Percentiles rank a stretch among this genome's conserved stretches.
These are phyloP conservation scores for Gobius niger DNA, from an alignment of 2,113 vertebrate genomes.

Conservation along the genomic window DNA sequence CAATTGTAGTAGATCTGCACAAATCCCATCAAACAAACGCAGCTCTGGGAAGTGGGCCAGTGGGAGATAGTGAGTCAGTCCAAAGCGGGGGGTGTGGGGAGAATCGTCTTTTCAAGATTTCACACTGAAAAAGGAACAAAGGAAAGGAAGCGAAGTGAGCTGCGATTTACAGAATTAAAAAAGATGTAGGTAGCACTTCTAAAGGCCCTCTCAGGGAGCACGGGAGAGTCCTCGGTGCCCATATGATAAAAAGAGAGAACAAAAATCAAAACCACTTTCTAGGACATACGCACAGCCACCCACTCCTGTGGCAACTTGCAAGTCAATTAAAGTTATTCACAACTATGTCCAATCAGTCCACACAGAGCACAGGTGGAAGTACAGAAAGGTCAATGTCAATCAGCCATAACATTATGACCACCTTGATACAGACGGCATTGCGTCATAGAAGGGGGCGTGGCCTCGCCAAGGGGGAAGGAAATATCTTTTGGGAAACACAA, in stretches of 20 bases:
- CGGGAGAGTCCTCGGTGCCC: slow-evolving; percentile 47
- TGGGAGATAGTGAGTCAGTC: slow-evolving; percentile 67
- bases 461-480: too few relatives aligned
- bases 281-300: slow-evolving; percentile 58
- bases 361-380: slow-evolving; percentile 56
- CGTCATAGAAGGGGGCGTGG: not conserved
- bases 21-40: slow-evolving; percentile 74
- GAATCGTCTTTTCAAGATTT: slow-evolving; percentile 37
- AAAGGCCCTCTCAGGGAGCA: slow-evolving; percentile 37
- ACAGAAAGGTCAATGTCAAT: too few relatives aligned
- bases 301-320: slow-evolving; percentile 57
- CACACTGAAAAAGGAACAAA: slow-evolving; percentile 13
- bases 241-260: slow-evolving; percentile 39
- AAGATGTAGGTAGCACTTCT: slow-evolving; percentile 40
- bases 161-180: slow-evolving; percentile 35
- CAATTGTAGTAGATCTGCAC: slow-evolving; percentile 60
- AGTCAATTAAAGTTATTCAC: slow-evolving; percentile 69
- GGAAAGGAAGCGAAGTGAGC: slow-evolving; percentile 9
- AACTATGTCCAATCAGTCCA: slow-evolving; percentile 68
- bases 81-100: slow-evolving; percentile 47
- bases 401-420: not conserved
- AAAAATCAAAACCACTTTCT: slow-evolving; percentile 45
- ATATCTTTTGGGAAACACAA: too few relatives aligned
- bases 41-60: slow-evolving; percentile 70
- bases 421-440: not conserved